These are phyloP conservation scores for Seira musarum DNA, from an alignment of 2,888 invertebrate species.

Conservation along the genomic window DNA sequence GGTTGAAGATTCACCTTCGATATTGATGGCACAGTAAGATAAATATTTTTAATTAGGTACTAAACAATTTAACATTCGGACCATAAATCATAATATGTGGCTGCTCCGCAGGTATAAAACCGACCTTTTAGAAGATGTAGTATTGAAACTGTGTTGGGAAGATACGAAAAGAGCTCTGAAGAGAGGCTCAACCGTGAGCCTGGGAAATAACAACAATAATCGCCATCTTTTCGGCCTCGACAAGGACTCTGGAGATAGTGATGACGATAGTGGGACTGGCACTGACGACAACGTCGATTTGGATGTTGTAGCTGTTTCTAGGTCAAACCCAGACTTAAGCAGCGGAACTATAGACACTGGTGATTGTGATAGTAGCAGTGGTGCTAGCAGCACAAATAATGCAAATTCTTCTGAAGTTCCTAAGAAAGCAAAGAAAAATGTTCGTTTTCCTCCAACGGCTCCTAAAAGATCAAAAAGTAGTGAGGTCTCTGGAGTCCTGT, in stretches of 20 bases:
- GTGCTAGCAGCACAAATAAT: background rate
- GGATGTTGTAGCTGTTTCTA: background rate
- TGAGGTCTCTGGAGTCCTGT: constrained; percentile 25
- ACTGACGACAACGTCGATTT: background rate
- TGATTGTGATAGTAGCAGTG: background rate
- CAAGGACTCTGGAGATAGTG: background rate
- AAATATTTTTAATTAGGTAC: too few relatives aligned
- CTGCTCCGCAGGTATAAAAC: too few relatives aligned
- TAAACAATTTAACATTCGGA: too few relatives aligned
- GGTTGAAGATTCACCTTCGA: constrained; percentile 54
- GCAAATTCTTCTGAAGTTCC: background rate
- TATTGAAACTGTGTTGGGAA: constrained; percentile 43
- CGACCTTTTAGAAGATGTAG: constrained; percentile 58
- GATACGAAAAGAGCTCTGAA: constrained; percentile 33
- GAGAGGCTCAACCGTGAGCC: too few relatives aligned
- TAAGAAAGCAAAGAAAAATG: background rate
- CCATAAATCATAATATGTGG: too few relatives aligned
- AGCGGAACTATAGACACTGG: background rate
- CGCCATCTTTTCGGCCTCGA: background rate
- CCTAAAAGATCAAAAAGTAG: constrained; percentile 20
- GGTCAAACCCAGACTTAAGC: too few relatives aligned
- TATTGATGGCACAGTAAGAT: constrained; percentile 32
- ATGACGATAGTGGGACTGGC: constrained; percentile 42
- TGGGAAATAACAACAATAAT: background rate
- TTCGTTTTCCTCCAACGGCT: background rate